Evolutionary conservation across 2,888 invertebrate genomes (phyloP).

Genomic region (Erannis defoliaria): DNA sequence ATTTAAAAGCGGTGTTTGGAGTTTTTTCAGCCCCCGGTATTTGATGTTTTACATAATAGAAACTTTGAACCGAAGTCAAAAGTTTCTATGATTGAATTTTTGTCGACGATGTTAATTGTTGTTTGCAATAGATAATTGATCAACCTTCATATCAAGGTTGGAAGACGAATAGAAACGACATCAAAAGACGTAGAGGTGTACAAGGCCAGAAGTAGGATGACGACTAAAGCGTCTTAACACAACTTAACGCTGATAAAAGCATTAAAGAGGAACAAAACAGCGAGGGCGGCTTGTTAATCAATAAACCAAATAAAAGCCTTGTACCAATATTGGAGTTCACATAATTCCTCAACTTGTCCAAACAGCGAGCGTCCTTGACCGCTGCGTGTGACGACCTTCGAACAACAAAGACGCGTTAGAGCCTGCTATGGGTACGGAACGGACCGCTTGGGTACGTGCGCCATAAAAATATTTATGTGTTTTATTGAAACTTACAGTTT

Average conservation of each 20-base stretch:
- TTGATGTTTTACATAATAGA: constrained; percentile 15
- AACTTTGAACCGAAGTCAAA: constrained; percentile 14
- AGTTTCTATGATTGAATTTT: constrained; percentile 10
- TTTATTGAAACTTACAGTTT: constrained; percentile 6
- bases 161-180: constrained; percentile 1
- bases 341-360: constrained; percentile 41
- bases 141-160: background rate
- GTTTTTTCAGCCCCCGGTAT: constrained; percentile 26
- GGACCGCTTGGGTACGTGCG: constrained; percentile 3
- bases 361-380: constrained; percentile 55
- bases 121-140: background rate
- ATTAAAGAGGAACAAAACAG: constrained; percentile 17
- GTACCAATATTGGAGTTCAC: constrained; percentile 32
- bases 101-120: background rate
- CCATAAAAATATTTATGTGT: constrained; percentile 12
- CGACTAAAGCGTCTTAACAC: background rate
- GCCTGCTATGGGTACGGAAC: constrained; percentile 17
- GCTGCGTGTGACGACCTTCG: constrained; percentile 44
- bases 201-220: constrained; percentile 1
- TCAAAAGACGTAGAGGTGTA: constrained; percentile 2
- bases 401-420: constrained; percentile 41
- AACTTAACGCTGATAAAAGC: background rate
- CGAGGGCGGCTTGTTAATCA: constrained; percentile 22
- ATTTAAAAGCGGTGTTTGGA: constrained; percentile 31
- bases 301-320: constrained; percentile 34